Conservation (phyloP, 2,113 vertebrate species). For the Noctilio leporinus region DNA sequence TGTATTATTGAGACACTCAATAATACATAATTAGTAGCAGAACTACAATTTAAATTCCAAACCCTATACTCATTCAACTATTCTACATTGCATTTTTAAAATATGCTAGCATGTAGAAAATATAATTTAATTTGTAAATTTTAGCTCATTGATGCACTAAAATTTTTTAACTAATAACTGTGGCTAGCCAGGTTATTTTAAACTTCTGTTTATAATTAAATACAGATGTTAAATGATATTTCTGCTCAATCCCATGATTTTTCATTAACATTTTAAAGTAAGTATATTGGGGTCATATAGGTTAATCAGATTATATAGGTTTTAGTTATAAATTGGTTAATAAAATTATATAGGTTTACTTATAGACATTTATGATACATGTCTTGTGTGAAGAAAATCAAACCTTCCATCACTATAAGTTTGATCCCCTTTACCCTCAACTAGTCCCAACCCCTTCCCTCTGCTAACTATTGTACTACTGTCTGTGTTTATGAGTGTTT, state of each 20-base stretch:
- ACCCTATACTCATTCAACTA: not conserved
- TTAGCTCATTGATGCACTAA: not conserved
- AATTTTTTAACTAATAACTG: not conserved
- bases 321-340: not conserved
- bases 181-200: not conserved
- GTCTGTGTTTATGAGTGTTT: not conserved
- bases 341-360: not conserved
- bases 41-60: not conserved
- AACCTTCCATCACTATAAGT: not conserved
- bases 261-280: not conserved
- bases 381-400: not conserved
- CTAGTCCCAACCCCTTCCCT: accelerated
- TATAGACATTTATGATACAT: not conserved
- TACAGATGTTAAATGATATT: not conserved
- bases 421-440: not conserved
- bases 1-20: not conserved
- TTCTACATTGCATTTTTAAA: not conserved
- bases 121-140: not conserved
- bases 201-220: not conserved
- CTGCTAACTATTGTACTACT: not conserved
- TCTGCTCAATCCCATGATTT: not conserved
- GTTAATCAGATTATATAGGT: not conserved
- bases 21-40: not conserved
- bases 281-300: not conserved
- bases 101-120: not conserved